Percentiles rank a stretch among this genome's conserved stretches.
phyloP scores from a whole-genome alignment of 2,797 vertebrate genomes.

The Xenentodon cancila region DNA sequence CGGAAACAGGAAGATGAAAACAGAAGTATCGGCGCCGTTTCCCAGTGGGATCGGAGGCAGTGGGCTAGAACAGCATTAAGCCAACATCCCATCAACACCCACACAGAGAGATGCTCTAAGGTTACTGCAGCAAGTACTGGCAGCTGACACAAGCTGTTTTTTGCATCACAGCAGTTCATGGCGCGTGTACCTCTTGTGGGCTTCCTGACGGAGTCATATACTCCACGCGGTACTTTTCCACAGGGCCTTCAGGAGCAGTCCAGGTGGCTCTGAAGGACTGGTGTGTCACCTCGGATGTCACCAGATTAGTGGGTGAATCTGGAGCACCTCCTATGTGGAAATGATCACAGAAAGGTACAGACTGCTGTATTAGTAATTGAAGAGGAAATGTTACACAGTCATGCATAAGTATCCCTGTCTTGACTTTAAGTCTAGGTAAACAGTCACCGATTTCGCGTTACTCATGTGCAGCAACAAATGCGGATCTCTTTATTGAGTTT shows the following conservation, averaged over 20 bases:
- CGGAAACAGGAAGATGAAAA: slow-evolving; percentile 57
- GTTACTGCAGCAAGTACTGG: too few relatives aligned
- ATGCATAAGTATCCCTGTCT: too few relatives aligned
- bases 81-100: slow-evolving; percentile 15
- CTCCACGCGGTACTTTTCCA: slow-evolving; percentile 93
- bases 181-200: slow-evolving; percentile 83
- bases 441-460: neutral
- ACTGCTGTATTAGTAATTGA: neutral
- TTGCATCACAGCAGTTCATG: too few relatives aligned
- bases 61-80: slow-evolving; percentile 17
- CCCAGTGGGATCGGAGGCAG: slow-evolving; percentile 41
- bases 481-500: neutral
- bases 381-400: neutral
- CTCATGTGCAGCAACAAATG: neutral
- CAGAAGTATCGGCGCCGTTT: slow-evolving; percentile 34
- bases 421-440: too few relatives aligned
- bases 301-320: slow-evolving; percentile 88
- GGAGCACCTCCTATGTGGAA: slow-evolving; percentile 74
- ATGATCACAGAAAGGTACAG: slow-evolving; percentile 3
- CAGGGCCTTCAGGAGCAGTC: slow-evolving; percentile 87
- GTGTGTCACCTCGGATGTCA: slow-evolving; percentile 93
- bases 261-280: slow-evolving; percentile 92
- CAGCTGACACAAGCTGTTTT: too few relatives aligned
- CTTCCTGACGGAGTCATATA: slow-evolving; percentile 88
- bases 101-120: too few relatives aligned